These are phyloP conservation scores for Dugesia japonica DNA, from an alignment of 2,888 invertebrate genomes.

Conservation along the genomic window DNA sequence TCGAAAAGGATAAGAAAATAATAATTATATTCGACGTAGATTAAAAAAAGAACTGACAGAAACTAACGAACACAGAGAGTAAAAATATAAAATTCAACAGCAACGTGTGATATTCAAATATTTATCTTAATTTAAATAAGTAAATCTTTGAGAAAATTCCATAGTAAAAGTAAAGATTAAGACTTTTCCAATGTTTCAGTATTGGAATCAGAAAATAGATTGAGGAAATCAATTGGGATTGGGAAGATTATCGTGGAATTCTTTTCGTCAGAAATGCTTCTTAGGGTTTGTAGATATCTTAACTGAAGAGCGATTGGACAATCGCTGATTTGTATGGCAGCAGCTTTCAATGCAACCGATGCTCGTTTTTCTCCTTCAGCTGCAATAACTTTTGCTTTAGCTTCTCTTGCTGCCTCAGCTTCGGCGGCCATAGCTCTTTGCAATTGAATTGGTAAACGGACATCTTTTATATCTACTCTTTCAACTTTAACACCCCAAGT, in stretches of 20 bases:
- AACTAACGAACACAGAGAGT: background rate
- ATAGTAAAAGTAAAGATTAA: background rate
- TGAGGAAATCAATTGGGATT: slow-evolving; percentile 58
- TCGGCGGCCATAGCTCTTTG: slow-evolving; percentile 42
- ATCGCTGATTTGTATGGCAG: slow-evolving; percentile 66
- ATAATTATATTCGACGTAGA: slow-evolving; percentile 11
- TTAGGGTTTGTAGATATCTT: slow-evolving; percentile 70
- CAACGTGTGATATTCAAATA: background rate
- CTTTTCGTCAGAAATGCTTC: slow-evolving; percentile 86
- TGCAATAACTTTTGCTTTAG: slow-evolving; percentile 42
- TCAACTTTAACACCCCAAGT: slow-evolving; percentile 57
- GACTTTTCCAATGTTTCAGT: background rate
- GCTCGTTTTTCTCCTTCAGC: slow-evolving; percentile 51
- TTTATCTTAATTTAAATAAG: background rate
- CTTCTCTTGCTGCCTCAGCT: slow-evolving; percentile 41
- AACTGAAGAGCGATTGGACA: slow-evolving; percentile 63
- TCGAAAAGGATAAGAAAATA: background rate
- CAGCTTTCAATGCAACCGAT: slow-evolving; percentile 67
- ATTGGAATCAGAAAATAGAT: slow-evolving; percentile 6
- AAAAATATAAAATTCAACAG: background rate
- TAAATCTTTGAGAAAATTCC: background rate
- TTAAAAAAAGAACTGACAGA: background rate
- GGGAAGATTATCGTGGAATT: slow-evolving; percentile 93
- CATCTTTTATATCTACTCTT: slow-evolving; percentile 65
- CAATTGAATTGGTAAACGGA: slow-evolving; percentile 40